Base-by-base conservation (phyloP, 2,113 vertebrate species). In the Cervus canadensis region DNA sequence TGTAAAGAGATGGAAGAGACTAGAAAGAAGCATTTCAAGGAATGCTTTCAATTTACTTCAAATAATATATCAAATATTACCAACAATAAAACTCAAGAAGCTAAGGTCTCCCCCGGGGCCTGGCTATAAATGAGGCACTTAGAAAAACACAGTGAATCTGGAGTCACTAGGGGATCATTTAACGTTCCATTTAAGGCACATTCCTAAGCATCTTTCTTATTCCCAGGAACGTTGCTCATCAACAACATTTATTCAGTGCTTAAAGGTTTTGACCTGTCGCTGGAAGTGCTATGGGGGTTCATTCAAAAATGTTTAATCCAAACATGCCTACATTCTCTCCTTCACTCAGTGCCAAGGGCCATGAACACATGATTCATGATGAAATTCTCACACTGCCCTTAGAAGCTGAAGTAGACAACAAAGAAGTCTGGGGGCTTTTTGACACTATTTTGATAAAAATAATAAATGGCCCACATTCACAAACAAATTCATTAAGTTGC, bases 11-110 rank as follows among this genome's bases (percentile, higher is more conserved):
- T 67, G 30, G 76, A 36, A 79, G 62, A 64, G 23, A 81, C 16
- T n/a, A 56, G 28, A 92, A 87, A 90, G 76, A 85, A 95, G 54
- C 45, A 64, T 92, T 95, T 85, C 21, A 88, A 93, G 89, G 48
- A 91, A 67, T 85, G 76, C 64, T 76, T 98, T 95, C 85, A 59
- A 40, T 95, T 76, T 67, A 89, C 59, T 92, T 96, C 59, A 94
- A 82, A 94, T 60, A 95, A 96, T 25, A 76, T 33, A 91, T 56
- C 28, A 64, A 64, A 88, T 64, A 92, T 56, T 91, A 76, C n/a
- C 85, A 88, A 94, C 64, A 54, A 64, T 81, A 88, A 96, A 91
- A 81, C 54, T 76, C 82, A 76, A 82, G n/a, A 78, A 74, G 56
- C 83, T 93, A 67, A n/a, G 33, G 8, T 81, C 59, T 89, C 59